Evolutionary conservation across 2,888 invertebrate genomes (phyloP).

Genomic region (Callyntrura guangdongensis): DNA sequence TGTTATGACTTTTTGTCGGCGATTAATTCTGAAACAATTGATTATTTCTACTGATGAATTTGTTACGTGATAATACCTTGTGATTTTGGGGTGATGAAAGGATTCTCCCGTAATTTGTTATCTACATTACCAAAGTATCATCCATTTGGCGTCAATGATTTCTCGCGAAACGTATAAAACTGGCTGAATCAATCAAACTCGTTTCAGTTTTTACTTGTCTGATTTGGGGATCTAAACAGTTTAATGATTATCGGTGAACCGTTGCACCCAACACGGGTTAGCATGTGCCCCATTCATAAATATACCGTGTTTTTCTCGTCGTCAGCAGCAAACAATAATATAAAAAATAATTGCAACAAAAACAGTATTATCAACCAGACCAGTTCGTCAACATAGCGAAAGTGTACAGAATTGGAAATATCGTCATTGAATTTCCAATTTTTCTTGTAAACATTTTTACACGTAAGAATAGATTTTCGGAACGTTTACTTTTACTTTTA

Average conservation of each 20-base stretch:
- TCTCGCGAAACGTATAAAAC: background rate
- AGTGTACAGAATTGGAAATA: constrained; percentile 56
- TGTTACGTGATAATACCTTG: background rate
- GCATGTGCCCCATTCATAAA: constrained; percentile 20
- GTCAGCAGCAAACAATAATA: background rate
- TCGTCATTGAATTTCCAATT: constrained; percentile 57
- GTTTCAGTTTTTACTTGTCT: constrained; percentile 41
- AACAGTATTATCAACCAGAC: background rate
- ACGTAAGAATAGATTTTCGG: no score
- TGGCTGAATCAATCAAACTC: background rate
- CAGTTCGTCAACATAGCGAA: constrained; percentile 28
- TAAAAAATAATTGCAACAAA: background rate
- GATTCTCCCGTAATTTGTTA: background rate
- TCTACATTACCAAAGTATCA: background rate
- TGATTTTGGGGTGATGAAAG: constrained; percentile 25
- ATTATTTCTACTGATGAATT: background rate
- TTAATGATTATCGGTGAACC: constrained; percentile 41
- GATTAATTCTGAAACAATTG: background rate
- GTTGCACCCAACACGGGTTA: background rate
- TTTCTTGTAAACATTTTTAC: background rate
- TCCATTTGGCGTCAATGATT: background rate
- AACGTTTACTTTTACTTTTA: background rate
- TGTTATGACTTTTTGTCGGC: background rate
- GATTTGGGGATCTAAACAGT: background rate
- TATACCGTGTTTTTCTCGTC: background rate